Evolutionary conservation across 2,113 vertebrate species (phyloP), one percentile per base, ranked within the genome.

Genomic region (Vireo altiloquus): DNA sequence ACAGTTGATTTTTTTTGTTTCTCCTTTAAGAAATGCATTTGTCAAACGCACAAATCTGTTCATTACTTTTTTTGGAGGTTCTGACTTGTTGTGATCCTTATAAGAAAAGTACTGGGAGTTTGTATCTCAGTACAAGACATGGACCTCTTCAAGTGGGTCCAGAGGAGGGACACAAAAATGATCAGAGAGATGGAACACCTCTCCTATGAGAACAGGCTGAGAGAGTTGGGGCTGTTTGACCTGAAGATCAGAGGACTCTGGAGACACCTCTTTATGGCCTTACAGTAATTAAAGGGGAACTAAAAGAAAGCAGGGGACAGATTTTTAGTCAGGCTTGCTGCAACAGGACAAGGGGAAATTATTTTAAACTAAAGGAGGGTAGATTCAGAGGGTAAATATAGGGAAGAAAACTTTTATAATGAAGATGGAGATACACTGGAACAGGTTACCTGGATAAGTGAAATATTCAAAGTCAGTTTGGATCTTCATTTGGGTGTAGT

Each of bases 401-500:
- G 61, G 47, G 33, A 69, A 70, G 22, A 40, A 15, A 35, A 35
- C 13, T 47, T 75, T 54, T 47, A 11, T 22, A 8, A 46, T 23
- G 17, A 82, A 11, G 9, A 16, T 35, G 16, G 13, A 54, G 19
- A 70, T 40, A n/a, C 6, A 46, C 46, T 59, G 17, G 22, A 33
- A 71, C 5, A 37, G 15, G 9, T 63, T 77, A 2, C 13, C 30
- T 5, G 10, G 14, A 76, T 17, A 68, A 30, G 19, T 52, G 7
- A 78, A 77, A 53, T 1, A 19, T 68, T 82, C 7, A 31, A 63
- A 27, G 16, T 25, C 37, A n/a, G 4, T 24, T 28, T 52, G 18
- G 13, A 39, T 2, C 3, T 5, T 23, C 5, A 30, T 64, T 19
- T 0, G 2, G 9, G 17, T 39, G 18, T 59, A 64, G 7, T 3